A percentile compares a stretch with the other conserved stretches of the same genome.
phyloP scores from a whole-genome alignment of 2,113 vertebrate genomes.

The Hippoglossus stenolepis region DNA sequence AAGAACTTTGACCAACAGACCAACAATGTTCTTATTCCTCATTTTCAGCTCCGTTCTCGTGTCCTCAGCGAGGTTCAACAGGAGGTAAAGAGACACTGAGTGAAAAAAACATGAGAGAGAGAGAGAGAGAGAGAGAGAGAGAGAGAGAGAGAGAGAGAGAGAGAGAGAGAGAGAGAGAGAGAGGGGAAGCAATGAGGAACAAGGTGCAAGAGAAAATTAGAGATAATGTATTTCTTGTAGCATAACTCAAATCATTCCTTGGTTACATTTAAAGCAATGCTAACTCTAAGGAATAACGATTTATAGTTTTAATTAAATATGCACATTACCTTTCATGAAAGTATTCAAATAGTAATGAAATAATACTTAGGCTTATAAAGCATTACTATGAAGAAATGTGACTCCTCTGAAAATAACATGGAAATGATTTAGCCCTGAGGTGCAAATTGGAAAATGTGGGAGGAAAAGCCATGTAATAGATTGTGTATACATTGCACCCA shows the following conservation, averaged over 20 bases:
- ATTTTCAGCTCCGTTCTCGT: conserved; percentile 97
- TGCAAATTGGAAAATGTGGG: no score
- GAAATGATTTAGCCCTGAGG: no score
- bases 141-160: neutral
- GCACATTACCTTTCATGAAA: neutral
- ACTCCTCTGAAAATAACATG: no score
- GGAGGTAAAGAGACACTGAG: conserved; percentile 92
- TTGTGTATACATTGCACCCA: no score
- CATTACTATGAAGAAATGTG: no score
- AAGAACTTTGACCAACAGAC: conserved; percentile 92
- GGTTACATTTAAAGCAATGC: neutral
- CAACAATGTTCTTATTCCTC: conserved; percentile 98
- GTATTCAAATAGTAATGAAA: neutral
- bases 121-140: neutral
- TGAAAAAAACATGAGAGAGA: neutral
- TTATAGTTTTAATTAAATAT: neutral
- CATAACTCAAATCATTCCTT: neutral
- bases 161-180: neutral
- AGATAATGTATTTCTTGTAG: neutral
- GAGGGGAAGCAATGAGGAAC: no score
- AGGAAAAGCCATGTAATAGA: no score
- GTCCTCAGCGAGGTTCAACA: conserved; percentile 95
- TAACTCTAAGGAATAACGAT: no score
- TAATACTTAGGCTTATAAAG: no score
- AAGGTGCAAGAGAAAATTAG: neutral